phyloP scores from a whole-genome alignment of 23 tunicate genomes.

The Clavelina lepadiformis region DNA sequence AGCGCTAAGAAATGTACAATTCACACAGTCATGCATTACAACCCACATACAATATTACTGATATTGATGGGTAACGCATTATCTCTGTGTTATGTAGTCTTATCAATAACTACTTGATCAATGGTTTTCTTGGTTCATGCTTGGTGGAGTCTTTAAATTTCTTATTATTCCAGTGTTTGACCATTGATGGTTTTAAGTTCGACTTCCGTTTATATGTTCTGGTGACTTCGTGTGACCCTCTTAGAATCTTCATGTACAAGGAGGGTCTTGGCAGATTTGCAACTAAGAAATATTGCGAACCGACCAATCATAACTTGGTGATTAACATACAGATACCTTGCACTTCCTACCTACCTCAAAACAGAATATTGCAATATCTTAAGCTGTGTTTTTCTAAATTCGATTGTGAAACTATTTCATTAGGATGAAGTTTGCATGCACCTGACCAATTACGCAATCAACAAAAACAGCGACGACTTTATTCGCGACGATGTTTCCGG shows the following conservation, averaged over 20 bases:
- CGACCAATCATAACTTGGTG: slow-evolving; percentile 90
- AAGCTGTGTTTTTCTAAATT: neutral
- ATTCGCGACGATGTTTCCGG: slow-evolving; percentile 84
- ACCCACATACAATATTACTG: too few species aligned
- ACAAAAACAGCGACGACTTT: slow-evolving; percentile 89
- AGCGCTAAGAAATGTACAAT: too few species aligned
- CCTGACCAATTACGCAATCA: slow-evolving; percentile 95
- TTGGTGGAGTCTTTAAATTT: neutral
- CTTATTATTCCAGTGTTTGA: slow-evolving; percentile 46
- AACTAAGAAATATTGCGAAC: slow-evolving; percentile 92
- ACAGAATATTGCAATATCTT: too few species aligned
- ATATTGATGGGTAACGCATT: too few species aligned
- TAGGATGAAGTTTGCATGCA: slow-evolving; percentile 99
- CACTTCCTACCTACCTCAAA: too few species aligned
- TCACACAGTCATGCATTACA: too few species aligned
- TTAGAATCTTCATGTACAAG: slow-evolving; percentile 89
- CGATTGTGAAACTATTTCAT: neutral
- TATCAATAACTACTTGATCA: too few species aligned
- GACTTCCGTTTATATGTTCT: slow-evolving; percentile 93
- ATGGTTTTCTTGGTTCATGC: too few species aligned
- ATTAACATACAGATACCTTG: too few species aligned
- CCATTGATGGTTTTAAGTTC: slow-evolving; percentile 95
- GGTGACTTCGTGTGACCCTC: slow-evolving; percentile 95
- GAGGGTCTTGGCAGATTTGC: slow-evolving; percentile 97
- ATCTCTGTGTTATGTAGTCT: too few species aligned